Base-by-base conservation (phyloP, 1,140 invertebrate species). In the Bombus soroeensis region DNA sequence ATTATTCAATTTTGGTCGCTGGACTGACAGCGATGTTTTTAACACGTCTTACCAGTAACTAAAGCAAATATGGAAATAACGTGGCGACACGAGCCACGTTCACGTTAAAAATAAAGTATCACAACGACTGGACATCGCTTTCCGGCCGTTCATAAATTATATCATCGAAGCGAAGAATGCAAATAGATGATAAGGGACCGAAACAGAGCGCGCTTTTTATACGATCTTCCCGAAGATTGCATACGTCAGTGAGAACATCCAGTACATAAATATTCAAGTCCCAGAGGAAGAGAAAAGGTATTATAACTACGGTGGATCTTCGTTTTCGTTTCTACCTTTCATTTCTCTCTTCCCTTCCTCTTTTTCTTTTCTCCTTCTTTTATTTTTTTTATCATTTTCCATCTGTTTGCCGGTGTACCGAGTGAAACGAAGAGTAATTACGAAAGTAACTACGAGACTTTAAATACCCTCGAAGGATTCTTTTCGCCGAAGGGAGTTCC, bases 371-470 rank as follows among this genome's bases (percentile, higher is more conserved):
- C 13, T 28, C 10, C 5, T 34, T 10, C 10, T n/a, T 1, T 10
- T 57, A 3, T 47, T 4, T 25, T 41, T 76, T 39, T 76, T 15
- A 15, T 25, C 25, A 13, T 22, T 81, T 59, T 34, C 34, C 39
- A 53, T 37, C 32, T 39, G 39, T n/a, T 68, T 66, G 39, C 62
- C 37, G 6, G 25, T 15, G 12, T 34, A 53, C 34, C 62, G 32
- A 47, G 22, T 37, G 43, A 59, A 75, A 82, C 82, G 74, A 71
- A 77, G 74, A 83, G 75, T 84, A 84, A 84, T 84, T 84, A 84
- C 76, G 76, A 79, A 41, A 84, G 83, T 84, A 72, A 84, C 76
- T 79, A 32, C 66, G 76, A 64, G 47, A 84, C 83, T 78, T 79
- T 84, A 84, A 84, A 79, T 70, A 84, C 68, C 53, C 83, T 79